Base-by-base conservation (phyloP, 2,888 invertebrate species). In the Dryocosmus kuriphilus region DNA sequence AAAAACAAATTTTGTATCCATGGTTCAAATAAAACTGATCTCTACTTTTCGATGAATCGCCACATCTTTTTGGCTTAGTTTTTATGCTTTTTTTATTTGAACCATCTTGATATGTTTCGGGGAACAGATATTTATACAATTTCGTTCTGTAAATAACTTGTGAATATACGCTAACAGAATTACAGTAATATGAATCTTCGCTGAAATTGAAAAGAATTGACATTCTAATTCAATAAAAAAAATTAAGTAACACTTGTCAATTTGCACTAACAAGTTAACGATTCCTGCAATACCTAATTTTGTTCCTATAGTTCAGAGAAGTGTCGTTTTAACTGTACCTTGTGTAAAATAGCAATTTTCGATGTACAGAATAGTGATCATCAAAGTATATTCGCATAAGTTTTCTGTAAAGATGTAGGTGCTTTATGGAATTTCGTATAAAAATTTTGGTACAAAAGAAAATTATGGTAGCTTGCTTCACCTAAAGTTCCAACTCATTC, bases 251-350 rank as follows among this genome's bases (percentile, higher is more conserved):
- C 77, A 77, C 74, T 61, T 41, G 63, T 77, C 79, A 78, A 75
- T 80, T 79, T 77, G 51, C 62, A 19, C 51, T 27, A 46, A 55
- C 24, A 38, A n/a, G 61, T 14, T 61, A 30, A 62, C 55, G 77
- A 80, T 60, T 75, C 46, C 73, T 67, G 74, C 30, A 67, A 74
- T 78, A 78, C 78, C 78, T 77, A 74, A 77, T 81, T 80, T 78
- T 74, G n/a, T 61, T 74, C 65, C 55, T 14, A 38, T 16, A 60
- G 41, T 63, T 73, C 38, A 46, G 51, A 65, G 24, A 71, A 71
- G 24, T 51, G 27, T 63, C 76, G 65, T 63, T 41, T 51, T 75
- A 63, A 73, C 51, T 46, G 8, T 32, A 61, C 35, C 22, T 30
- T 41, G 65, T 46, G 55, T 67, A 67, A 65, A 55, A 62, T 32